A percentile compares a stretch with the other conserved stretches of the same genome.
Conservation (phyloP, 2,888 invertebrate genomes). For the Pachymerium ferrugineum region DNA sequence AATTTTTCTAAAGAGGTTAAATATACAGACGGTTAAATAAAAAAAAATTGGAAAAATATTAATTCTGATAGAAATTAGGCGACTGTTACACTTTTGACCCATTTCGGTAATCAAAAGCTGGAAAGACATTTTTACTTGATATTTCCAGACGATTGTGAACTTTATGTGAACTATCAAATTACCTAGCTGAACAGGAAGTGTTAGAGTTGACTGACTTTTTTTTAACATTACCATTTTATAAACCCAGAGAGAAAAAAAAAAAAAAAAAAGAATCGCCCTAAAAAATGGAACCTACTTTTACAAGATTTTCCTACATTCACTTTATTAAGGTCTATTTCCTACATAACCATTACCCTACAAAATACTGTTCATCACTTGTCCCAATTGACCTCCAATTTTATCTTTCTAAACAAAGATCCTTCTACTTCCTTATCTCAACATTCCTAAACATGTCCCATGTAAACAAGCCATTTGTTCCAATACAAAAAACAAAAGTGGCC, state of each 20-base stretch:
- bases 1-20: too few relatives aligned
- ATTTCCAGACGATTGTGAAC: too few relatives aligned
- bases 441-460: neutral
- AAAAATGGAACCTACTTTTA: neutral
- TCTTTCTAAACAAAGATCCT: neutral
- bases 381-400: neutral
- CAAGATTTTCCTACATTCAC: neutral
- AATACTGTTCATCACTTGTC: neutral
- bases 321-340: neutral
- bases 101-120: too few relatives aligned
- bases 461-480: constrained; percentile 1
- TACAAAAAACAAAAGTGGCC: too few relatives aligned
- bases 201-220: too few relatives aligned
- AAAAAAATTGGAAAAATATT: neutral
- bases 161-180: too few relatives aligned
- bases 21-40: neutral
- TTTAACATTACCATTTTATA: too few relatives aligned
- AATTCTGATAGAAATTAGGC: neutral
- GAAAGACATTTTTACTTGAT: too few relatives aligned
- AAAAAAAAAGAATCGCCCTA: neutral
- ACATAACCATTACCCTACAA: neutral
- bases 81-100: neutral
- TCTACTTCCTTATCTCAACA: neutral
- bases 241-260: too few relatives aligned
- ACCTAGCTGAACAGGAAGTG: too few relatives aligned